Evolutionary conservation across 2,888 invertebrate genomes (phyloP), one percentile per base, ranked within the genome.

Genomic region (Heliconius sara): DNA sequence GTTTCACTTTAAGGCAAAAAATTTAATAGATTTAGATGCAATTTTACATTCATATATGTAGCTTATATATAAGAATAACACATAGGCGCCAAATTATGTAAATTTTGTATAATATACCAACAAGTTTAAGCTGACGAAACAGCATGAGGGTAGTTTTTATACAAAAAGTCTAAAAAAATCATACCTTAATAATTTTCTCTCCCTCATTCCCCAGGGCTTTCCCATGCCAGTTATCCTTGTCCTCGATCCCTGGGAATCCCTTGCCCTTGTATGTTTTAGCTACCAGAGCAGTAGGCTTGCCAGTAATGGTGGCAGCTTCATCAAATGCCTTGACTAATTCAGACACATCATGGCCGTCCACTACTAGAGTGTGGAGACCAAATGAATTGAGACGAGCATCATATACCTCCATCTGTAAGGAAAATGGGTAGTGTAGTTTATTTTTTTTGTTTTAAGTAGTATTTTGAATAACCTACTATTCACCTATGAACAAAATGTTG

Each of bases 201-300:
- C 97, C 96, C 82, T 98, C 97, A 76, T 96, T 97, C 0, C 99
- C 99, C 80, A 99, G 93, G 0, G 99, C 97, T 92, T 99, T 99
- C 76, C 99, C 99, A 90, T 99, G 99, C 99, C 99, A 99, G 93
- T 99, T 98, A 80, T 99, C 98, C 84, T 96, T 86, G 91, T 99
- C 98, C 92, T 99, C 99, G 88, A 99, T 98, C 77, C 97, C 97
- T 67, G 97, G 97, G 95, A 98, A 98, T 86, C 97, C 97, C 89
- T 96, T 97, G 34, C 99, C 99, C 95, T 99, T 99, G 93, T 96
- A 98, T 0, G 99, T 99, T 95, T 99, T 99, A 76, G 99, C 99
- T 82, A 99, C 95, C 80, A 99, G 96, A 57, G 99, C 99, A 22
- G 99, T 99, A 73, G 99, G 99, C 86, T 97, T 97, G 83, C 97